Conservation (phyloP, 1,140 invertebrate species). For the Drosophila pseudoobscura region DNA sequence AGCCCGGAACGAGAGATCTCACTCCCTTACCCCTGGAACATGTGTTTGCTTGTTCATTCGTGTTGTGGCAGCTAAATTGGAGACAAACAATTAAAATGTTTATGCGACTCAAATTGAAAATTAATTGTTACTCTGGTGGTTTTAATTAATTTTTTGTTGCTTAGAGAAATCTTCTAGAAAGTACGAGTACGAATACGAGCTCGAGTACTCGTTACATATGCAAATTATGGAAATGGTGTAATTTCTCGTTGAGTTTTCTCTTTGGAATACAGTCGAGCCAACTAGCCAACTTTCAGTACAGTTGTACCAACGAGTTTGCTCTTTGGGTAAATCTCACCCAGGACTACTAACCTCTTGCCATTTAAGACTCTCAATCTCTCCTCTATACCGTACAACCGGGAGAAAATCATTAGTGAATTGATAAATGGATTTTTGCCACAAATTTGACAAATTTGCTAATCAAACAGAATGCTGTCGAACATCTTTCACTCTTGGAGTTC, state of each 20-base stretch:
- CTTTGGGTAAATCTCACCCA: background rate
- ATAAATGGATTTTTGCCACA: slow-evolving; percentile 67
- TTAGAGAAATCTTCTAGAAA: slow-evolving; percentile 27
- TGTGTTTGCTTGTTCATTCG: slow-evolving; percentile 73
- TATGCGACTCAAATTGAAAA: slow-evolving; percentile 73
- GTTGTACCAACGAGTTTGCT: too few species aligned
- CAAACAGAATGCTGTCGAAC: slow-evolving; percentile 60
- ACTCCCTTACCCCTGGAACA: slow-evolving; percentile 32
- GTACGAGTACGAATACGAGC: too few species aligned
- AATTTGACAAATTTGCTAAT: slow-evolving; percentile 80
- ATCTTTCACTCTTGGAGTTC: slow-evolving; percentile 23
- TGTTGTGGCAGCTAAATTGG: slow-evolving; percentile 53
- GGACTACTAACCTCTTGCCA: background rate
- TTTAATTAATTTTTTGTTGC: slow-evolving; percentile 51
- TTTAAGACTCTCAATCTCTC: background rate
- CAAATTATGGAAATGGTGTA: too few species aligned
- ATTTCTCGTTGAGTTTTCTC: too few species aligned
- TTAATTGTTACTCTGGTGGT: slow-evolving; percentile 59
- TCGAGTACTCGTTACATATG: too few species aligned
- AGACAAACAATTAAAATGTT: slow-evolving; percentile 79
- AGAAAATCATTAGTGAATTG: slow-evolving; percentile 66
- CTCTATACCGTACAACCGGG: too few species aligned
- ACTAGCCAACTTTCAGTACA: too few species aligned
- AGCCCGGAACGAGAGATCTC: background rate
- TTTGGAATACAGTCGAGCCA: too few species aligned